These are phyloP conservation scores for Mythimna vitellina DNA, from an alignment of 2,888 invertebrate species.

Conservation along the genomic window DNA sequence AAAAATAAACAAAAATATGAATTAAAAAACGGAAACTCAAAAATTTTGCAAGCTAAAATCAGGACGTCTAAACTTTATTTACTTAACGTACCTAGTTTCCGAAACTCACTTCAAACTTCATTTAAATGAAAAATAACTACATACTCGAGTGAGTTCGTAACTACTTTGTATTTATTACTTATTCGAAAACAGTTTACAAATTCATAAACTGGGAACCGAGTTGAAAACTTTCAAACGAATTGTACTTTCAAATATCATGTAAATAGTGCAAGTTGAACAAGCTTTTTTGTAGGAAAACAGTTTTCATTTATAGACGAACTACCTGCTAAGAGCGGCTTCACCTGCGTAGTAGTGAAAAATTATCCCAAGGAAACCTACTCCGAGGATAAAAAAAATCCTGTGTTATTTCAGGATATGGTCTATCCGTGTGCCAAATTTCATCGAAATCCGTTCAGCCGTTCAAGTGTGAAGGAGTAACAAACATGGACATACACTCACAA, in stretches of 20 bases:
- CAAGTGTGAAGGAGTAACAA: no score
- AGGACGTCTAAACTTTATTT: not conserved
- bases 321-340: no score
- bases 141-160: slow-evolving; percentile 4
- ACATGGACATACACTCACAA: no score
- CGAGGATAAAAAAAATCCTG: no score
- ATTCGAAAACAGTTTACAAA: slow-evolving; percentile 32
- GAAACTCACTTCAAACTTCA: slow-evolving; percentile 15
- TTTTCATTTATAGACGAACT: not conserved
- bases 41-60: not conserved
- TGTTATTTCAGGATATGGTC: no score
- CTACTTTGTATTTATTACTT: slow-evolving; percentile 31
- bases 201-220: slow-evolving; percentile 36
- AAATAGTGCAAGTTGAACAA: slow-evolving; percentile 14
- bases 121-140: slow-evolving; percentile 36
- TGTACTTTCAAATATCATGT: slow-evolving; percentile 27
- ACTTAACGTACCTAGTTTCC: not conserved
- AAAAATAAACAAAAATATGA: not conserved
- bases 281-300: not conserved
- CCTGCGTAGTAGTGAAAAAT: no score
- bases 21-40: no score
- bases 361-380: no score
- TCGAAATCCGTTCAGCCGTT: no score
- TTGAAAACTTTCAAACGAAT: slow-evolving; percentile 31
- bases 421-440: no score